Evolutionary conservation across 2,888 invertebrate genomes (phyloP).

Genomic region (Galerucella calmariensis): DNA sequence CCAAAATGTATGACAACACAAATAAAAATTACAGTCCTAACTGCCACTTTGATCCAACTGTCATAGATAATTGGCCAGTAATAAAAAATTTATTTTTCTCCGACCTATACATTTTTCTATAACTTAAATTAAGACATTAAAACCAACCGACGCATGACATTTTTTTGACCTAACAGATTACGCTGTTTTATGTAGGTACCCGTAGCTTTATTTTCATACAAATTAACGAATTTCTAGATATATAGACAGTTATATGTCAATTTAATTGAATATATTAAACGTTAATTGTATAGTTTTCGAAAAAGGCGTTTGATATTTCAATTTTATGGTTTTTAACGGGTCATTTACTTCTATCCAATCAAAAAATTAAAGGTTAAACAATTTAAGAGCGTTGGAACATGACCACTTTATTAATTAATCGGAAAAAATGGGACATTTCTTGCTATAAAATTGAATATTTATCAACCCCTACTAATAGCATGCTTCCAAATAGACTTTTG

Average conservation of each 20-base stretch:
- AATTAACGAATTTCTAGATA: conserved; percentile 33
- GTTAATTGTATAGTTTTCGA: background rate
- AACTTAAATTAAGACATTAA: conserved; percentile 40
- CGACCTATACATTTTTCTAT: no score
- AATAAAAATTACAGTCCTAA: no score
- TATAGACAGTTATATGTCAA: conserved; percentile 35
- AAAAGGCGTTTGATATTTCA: conserved; percentile 1
- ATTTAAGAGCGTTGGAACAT: background rate
- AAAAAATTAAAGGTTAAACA: background rate
- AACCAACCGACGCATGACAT: conserved; percentile 37
- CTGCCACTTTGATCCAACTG: background rate
- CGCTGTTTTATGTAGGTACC: conserved; percentile 43
- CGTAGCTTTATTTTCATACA: conserved; percentile 40
- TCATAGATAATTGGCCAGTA: background rate
- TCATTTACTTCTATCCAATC: background rate
- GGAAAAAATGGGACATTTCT: background rate
- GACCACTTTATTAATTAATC: background rate
- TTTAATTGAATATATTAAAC: conserved; percentile 30
- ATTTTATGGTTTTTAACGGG: conserved; percentile 12
- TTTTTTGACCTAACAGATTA: conserved; percentile 33
- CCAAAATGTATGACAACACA: no score
- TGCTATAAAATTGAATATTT: no score
- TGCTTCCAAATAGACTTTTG: no score
- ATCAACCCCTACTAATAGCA: no score
- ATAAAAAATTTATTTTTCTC: background rate